Percentiles rank a stretch among this genome's conserved stretches.
phyloP scores from a whole-genome alignment of 1,140 invertebrate genomes.

The Cepaea nemoralis region DNA sequence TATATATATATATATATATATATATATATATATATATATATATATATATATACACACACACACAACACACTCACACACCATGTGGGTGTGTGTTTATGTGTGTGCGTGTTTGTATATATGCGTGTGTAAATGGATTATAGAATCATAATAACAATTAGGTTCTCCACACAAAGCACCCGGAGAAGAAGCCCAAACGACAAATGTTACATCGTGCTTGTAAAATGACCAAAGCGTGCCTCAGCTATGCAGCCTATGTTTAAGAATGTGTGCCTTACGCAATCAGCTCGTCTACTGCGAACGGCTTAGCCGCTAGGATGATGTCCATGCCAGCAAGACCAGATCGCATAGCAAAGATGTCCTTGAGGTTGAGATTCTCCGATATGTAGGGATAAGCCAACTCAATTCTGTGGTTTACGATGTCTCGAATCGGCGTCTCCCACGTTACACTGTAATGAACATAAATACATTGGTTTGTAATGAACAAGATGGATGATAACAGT shows the following conservation, averaged over 20 bases:
- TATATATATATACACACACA: too few species aligned
- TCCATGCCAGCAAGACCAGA: constrained; percentile 50
- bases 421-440: constrained; percentile 49
- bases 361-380: constrained; percentile 45
- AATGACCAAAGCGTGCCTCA: not conserved
- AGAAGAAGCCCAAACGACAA: not conserved
- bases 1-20: too few species aligned
- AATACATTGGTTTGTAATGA: not conserved
- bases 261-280: not conserved
- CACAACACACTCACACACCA: too few species aligned
- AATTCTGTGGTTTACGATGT: constrained; percentile 37
- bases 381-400: constrained; percentile 41
- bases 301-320: constrained; percentile 34
- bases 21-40: too few species aligned
- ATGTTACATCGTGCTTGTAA: not conserved
- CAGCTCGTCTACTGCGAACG: not conserved
- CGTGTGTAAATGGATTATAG: too few species aligned
- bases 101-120: too few species aligned
- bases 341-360: constrained; percentile 49
- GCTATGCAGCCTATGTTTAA: not conserved
- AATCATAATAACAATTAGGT: not conserved
- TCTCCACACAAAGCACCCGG: not conserved
- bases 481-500: too few species aligned
- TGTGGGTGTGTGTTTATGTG: too few species aligned
- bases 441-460: constrained; percentile 41